phyloP scores from a whole-genome alignment of 1,140 invertebrate species.

The Panonychus citri region DNA sequence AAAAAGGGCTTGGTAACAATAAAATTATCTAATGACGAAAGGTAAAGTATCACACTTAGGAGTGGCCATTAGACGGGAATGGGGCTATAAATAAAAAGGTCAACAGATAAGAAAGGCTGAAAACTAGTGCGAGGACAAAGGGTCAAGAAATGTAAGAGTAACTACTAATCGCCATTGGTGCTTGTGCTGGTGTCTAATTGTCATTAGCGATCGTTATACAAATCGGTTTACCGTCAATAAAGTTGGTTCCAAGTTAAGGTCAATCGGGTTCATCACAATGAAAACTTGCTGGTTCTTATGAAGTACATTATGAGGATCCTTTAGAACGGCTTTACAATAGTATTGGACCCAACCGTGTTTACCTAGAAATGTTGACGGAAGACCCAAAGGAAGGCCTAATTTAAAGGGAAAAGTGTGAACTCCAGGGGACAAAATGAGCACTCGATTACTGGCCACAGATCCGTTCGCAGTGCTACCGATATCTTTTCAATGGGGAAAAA shows the following conservation, averaged over 20 bases:
- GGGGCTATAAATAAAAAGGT: too few species aligned
- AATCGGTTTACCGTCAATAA: slow-evolving; percentile 62
- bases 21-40: background rate
- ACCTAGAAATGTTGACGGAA: slow-evolving; percentile 76
- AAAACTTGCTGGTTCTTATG: slow-evolving; percentile 92
- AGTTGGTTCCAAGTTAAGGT: slow-evolving; percentile 68
- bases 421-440: slow-evolving; percentile 50
- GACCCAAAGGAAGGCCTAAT: slow-evolving; percentile 57
- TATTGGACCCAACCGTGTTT: slow-evolving; percentile 90
- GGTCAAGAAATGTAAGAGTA: too few species aligned
- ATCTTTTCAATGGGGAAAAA: background rate
- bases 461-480: slow-evolving; percentile 7
- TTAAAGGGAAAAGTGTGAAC: slow-evolving; percentile 91
- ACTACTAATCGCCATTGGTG: too few species aligned
- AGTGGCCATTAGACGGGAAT: background rate
- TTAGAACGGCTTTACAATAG: slow-evolving; percentile 67
- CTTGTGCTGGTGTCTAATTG: too few species aligned
- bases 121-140: too few species aligned
- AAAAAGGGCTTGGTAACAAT: background rate
- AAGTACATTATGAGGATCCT: slow-evolving; percentile 64
- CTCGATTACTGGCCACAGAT: background rate
- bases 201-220: too few species aligned
- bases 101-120: too few species aligned
- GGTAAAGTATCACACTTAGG: background rate
- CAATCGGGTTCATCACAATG: slow-evolving; percentile 86